These are phyloP conservation scores for Vicugna pacos DNA, from an alignment of 2,113 vertebrate species.

Conservation along the genomic window DNA sequence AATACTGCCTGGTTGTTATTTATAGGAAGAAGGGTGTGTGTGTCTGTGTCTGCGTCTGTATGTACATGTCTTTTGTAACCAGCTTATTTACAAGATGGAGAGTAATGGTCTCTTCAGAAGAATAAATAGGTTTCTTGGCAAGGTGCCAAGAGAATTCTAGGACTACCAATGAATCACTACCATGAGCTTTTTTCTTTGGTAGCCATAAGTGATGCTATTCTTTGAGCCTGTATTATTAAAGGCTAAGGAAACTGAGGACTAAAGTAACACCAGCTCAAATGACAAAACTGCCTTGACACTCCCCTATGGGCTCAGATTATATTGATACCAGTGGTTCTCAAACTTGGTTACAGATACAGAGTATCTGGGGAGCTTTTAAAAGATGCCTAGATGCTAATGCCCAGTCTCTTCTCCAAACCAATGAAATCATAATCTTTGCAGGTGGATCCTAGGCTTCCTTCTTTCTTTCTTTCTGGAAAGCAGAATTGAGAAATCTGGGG, in stretches of 20 bases:
- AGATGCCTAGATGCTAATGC: neutral
- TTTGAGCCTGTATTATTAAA: neutral
- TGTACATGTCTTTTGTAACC: neutral
- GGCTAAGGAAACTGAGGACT: neutral
- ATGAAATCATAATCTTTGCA: neutral
- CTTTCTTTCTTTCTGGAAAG: neutral
- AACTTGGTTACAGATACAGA: neutral
- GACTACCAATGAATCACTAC: neutral
- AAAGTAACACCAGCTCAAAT: neutral
- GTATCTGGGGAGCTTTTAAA: neutral
- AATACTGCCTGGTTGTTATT: neutral
- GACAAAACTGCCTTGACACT: neutral
- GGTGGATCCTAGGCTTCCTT: neutral
- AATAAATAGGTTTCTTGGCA: slow-evolving; percentile 25
- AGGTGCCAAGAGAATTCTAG: neutral
- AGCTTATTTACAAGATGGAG: neutral
- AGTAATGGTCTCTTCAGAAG: neutral
- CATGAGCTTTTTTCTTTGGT: neutral
- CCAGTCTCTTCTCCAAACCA: neutral
- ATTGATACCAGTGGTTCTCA: neutral
- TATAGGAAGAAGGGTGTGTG: neutral
- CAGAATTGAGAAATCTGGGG: neutral
- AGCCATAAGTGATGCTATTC: neutral
- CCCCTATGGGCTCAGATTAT: neutral
- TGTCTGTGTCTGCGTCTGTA: too few relatives aligned